Base-by-base conservation (phyloP, 2,797 vertebrate genomes). In the Falco peregrinus region DNA sequence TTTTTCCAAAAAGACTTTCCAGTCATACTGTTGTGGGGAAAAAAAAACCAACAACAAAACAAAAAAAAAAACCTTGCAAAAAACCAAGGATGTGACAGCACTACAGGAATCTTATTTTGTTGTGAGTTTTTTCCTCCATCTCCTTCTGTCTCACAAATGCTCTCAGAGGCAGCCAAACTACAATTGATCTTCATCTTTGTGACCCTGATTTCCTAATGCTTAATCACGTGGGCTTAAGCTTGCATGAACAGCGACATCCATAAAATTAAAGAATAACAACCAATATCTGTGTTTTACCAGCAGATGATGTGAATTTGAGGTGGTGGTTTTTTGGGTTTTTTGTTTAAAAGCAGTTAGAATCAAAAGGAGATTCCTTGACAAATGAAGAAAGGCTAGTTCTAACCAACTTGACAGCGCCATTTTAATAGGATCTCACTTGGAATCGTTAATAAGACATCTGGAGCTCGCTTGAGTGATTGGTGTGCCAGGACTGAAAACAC, bases 401-500 rank as follows among this genome's bases (percentile, higher is more conserved):
- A 75, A 91, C 85, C 73, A 82, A 64, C 43, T 33, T 87, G 95
- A 96, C 91, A 94, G 80, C 47, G 51, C 63, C 85, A 73, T 70
- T 95, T 96, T 84, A 95, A 82, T 57, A 63, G 59, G 77, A 67
- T 73, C 89, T 92, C 70, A 33, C 69, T 88, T 59, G 25, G 93
- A 95, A 95, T 91, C 3, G 3, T 70, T 89, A 94, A 94, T 61
- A 87, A 79, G 84, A 57, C 19, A 53, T 41, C 57, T 89, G 70
- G 43, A 96, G 71, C 89, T 81, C 1, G 0, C 56, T 69, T 31
- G 73, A 81, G 78, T 3, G 7, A 84, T 94, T 87, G 87, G 81
- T 77, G 65, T 84, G 91, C 91, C 63, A 79, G 70, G 63, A 54
- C 59, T 59, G 70, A 79, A 90, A 90, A 88, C 17, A 57, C 63